Percentiles rank a stretch among this genome's conserved stretches.
Evolutionary conservation across 2,797 vertebrate genomes (phyloP).

Genomic region (Anniella stebbinsi): DNA sequence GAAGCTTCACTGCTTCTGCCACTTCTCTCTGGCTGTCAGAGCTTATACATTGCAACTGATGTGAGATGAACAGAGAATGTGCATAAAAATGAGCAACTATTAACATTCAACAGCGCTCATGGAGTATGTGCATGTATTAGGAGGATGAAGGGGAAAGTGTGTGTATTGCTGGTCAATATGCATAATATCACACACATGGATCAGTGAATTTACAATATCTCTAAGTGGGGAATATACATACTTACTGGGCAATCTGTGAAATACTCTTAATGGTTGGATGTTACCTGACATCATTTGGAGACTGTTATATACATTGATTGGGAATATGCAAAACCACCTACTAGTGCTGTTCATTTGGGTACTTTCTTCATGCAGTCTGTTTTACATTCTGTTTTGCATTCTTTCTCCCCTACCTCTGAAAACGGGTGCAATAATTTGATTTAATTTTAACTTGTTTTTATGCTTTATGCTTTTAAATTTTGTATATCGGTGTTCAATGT

Average conservation of each 20-base stretch:
- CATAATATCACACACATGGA: not conserved
- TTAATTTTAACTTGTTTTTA: too few species aligned
- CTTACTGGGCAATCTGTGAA: not conserved
- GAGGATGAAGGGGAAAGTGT: not conserved
- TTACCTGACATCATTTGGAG: not conserved
- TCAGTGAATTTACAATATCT: not conserved
- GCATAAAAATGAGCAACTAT: not conserved
- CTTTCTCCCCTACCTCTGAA: not conserved
- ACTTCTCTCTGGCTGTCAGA: not conserved
- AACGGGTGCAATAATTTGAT: not conserved
- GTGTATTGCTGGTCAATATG: not conserved
- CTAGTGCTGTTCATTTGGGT: not conserved
- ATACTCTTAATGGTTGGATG: not conserved
- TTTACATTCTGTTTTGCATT: not conserved
- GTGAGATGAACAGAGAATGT: not conserved
- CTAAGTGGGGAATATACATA: not conserved
- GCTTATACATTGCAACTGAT: not conserved
- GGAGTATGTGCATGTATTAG: not conserved
- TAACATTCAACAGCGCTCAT: not conserved
- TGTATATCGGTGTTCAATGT: too few species aligned
- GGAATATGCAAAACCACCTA: not conserved
- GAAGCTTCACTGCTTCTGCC: not conserved
- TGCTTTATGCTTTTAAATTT: too few species aligned
- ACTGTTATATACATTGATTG: not conserved
- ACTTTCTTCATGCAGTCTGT: not conserved